Conservation (phyloP, 23 tunicate species). For the Phallusia fumigata region DNA sequence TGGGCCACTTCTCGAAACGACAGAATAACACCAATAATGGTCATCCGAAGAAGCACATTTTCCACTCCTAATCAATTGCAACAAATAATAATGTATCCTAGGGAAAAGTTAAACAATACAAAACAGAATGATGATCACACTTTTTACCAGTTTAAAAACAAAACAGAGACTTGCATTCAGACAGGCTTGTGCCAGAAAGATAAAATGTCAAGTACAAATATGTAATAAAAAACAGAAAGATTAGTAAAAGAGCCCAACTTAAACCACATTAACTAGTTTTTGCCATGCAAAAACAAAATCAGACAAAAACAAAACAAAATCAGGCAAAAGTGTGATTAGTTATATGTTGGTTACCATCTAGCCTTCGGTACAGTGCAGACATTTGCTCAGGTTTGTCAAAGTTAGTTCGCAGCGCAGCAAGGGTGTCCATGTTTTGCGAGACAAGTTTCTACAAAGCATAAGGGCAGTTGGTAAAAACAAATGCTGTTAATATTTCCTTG, state of each 20-base stretch:
- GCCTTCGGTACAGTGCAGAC: slow-evolving; percentile 63
- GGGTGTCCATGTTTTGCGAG: slow-evolving; percentile 62
- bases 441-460: slow-evolving; percentile 70
- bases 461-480: neutral
- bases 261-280: too few species aligned
- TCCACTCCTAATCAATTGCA: slow-evolving; percentile 50
- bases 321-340: neutral
- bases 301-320: neutral
- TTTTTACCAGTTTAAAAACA: too few species aligned
- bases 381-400: slow-evolving; percentile 95
- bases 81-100: too few species aligned
- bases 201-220: too few species aligned
- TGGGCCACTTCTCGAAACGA: slow-evolving; percentile 80
- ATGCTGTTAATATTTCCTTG: too few species aligned
- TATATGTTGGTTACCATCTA: slow-evolving; percentile 66
- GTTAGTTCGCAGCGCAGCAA: slow-evolving; percentile 82
- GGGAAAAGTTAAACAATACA: too few species aligned
- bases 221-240: too few species aligned
- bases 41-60: slow-evolving; percentile 76
- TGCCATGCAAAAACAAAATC: slow-evolving; percentile 8
- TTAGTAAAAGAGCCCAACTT: too few species aligned
- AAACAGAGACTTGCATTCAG: too few species aligned
- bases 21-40: slow-evolving; percentile 90
- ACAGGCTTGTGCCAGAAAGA: too few species aligned
- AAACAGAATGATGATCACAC: too few species aligned